These are phyloP conservation scores for Euphonia xanthogaster DNA, from an alignment of 2,797 vertebrate genomes.

Conservation along the genomic window DNA sequence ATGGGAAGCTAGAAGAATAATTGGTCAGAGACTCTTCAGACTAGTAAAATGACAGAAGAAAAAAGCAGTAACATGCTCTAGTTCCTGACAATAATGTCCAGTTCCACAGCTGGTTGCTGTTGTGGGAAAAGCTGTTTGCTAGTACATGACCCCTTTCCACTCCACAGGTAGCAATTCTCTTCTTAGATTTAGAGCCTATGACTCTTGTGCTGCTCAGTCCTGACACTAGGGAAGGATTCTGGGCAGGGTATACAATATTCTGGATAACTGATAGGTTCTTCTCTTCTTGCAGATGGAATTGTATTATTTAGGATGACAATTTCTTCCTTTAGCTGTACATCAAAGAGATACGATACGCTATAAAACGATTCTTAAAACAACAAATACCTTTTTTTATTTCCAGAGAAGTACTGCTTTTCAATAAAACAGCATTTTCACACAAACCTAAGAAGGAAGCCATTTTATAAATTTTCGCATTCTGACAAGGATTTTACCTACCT, in stretches of 20 bases:
- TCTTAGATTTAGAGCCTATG: background rate
- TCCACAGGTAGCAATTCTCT: background rate
- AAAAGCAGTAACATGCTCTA: background rate
- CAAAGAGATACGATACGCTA: background rate
- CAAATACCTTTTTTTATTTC: accelerated
- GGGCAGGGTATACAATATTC: background rate
- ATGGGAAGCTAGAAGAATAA: background rate
- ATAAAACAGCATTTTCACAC: background rate
- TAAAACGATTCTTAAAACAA: background rate
- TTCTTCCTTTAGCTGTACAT: background rate
- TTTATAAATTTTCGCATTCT: background rate
- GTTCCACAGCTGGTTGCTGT: background rate
- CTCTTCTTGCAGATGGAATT: background rate
- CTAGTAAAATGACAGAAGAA: background rate
- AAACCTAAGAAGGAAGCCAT: background rate
- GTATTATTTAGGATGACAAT: background rate
- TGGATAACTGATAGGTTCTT: background rate
- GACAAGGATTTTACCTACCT: background rate
- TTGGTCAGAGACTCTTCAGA: background rate
- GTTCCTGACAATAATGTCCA: background rate
- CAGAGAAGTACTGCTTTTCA: background rate
- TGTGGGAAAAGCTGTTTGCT: background rate
- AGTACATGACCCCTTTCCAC: background rate
- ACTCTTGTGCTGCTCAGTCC: background rate
- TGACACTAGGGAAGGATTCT: background rate